These are phyloP conservation scores for Dendroctonus ponderosae DNA, from an alignment of 1,140 invertebrate genomes.

Conservation along the genomic window DNA sequence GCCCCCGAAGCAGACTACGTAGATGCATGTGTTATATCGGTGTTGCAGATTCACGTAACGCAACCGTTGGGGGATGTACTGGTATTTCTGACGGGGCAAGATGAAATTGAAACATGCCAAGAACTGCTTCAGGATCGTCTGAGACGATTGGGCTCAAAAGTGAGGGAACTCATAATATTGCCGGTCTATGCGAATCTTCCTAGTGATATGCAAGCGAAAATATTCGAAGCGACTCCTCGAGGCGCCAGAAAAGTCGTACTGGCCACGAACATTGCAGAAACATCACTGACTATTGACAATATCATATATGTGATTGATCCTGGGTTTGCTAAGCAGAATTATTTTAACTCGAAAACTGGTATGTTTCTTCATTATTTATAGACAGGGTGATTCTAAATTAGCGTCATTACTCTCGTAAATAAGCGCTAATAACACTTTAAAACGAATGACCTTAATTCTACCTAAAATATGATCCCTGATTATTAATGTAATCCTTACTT, in stretches of 20 bases:
- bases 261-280: conserved; percentile 99
- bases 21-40: conserved; percentile 94
- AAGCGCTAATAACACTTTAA: background rate
- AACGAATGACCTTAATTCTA: background rate
- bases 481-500: background rate
- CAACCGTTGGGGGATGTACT: conserved; percentile 94
- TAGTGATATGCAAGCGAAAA: conserved; percentile 98
- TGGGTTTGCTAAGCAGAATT: conserved; percentile 98
- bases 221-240: conserved; percentile 93
- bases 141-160: conserved; percentile 86
- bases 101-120: conserved; percentile 96
- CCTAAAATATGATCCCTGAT: too few species aligned
- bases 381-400: too few species aligned
- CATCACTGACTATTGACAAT: conserved; percentile 98
- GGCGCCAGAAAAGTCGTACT: conserved; percentile 94
- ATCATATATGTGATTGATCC: conserved; percentile 99
- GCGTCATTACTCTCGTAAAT: background rate
- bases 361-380: background rate
- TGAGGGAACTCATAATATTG: conserved; percentile 89
- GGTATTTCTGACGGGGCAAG: conserved; percentile 94
- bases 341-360: conserved; percentile 85
- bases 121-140: conserved; percentile 90
- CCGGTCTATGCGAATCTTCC: conserved; percentile 99
- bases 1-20: conserved; percentile 98
- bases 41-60: conserved; percentile 96